Base-by-base conservation (phyloP, 2,797 vertebrate species). In the Periparus ater region DNA sequence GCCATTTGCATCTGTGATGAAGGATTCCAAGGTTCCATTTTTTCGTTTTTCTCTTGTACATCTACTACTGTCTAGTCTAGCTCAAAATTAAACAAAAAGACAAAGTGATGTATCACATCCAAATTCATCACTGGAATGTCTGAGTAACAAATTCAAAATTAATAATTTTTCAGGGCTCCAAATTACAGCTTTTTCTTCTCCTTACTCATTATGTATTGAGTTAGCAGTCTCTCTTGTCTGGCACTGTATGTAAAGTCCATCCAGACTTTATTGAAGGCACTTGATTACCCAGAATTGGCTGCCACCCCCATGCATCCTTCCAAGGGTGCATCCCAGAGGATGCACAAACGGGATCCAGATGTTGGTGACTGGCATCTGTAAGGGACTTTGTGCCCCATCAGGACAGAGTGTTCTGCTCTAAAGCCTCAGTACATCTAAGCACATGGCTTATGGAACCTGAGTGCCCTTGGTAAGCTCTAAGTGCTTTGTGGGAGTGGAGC, bases 1-100 rank as follows among this genome's bases (percentile, higher is more conserved):
- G 98, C 98, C 11, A 47, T 99, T 92, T 99, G 99, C 97, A 99
- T 99, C 97, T 99, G 99, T 89, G 99, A 99, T 1, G 99, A 99
- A 96, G 99, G 98, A 93, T 98, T 98, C 92, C 98, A 99, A 95
- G 99, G 99, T 99, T 94, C 88, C 81, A 58, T 74, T 85, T 92
- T 63, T 48, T 61, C 17, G 7, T 88, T 83, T 85, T 25, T 18
- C 26, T 87, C 68, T 67, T 76, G 45, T 30, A n/a, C 21, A 68
- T 65, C 30, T 77, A 30, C 17, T 74, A 36, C 17, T 53, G 22
- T 38, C 38, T 85, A 76, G 85, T 38, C 13, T 54, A 84, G 53
- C 25, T 79, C 60, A 89, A 53, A 87, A 89, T 62, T 32, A 66
- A 94, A 77, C 40, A 42, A 68, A 74, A 68, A 90, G 32, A 73